Base-by-base conservation (phyloP, 2,113 vertebrate species). In the Melanocharis versteri region DNA sequence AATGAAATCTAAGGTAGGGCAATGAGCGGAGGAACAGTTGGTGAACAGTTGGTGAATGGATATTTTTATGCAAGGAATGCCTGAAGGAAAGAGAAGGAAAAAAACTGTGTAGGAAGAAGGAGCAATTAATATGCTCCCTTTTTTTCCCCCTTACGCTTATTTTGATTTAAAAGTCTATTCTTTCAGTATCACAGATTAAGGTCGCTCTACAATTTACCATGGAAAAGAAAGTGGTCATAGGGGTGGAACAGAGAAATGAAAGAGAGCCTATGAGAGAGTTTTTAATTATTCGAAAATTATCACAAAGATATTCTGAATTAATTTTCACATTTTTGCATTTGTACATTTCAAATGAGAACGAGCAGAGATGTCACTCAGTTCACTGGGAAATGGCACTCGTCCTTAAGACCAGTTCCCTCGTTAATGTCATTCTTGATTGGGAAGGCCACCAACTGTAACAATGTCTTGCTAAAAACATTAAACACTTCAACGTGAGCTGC, bases 11-110 rank as follows among this genome's bases (percentile, higher is more conserved):
- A 96, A 98, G 97, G 97, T 98, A 97, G 93, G 97, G 97, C 97
- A 98, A 96, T 11, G 65, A 97, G 91, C 75, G 1, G 87, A 97
- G 96, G 97, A 98, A 98, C 98, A 98, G 97, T 98, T 98, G 98
- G 98, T 97, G 98, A 98, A 98, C 98, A 98, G 98, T 98, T 98
- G 98, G 98, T 79, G 95, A 98, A 97, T 97, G 94, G 98, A 97
- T 98, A 98, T 98, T 98, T 98, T 98, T 98, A 98, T 98, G 96
- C 97, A 97, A 97, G 97, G 97, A 97, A 97, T 97, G 98, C 97
- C 97, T 97, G 96, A 97, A 98, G 97, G 97, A 94, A 96, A 93
- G 83, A 53, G 88, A 95, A 92, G 4, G 76, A 37, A 73, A 71
- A 95, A 94, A 95, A 73, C 79, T 96, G 96, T 97, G 97, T 97